Base-by-base conservation (phyloP, 2,113 vertebrate genomes). In the Apeltes quadracus region DNA sequence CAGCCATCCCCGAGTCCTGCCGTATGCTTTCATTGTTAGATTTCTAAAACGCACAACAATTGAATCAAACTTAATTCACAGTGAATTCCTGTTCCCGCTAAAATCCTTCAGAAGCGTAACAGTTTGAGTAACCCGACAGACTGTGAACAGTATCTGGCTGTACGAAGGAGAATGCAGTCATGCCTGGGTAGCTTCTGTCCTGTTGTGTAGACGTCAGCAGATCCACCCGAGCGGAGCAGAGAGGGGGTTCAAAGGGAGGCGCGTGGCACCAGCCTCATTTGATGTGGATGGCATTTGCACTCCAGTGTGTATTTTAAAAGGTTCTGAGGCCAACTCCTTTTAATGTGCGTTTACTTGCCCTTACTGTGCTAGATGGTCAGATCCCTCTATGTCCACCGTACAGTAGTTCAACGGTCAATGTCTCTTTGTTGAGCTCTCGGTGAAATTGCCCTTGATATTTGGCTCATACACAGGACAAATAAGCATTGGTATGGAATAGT, bases 211-310 rank as follows among this genome's bases (percentile, higher is more conserved):
- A 78, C 36, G n/a, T 64, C 69, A 77, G 73, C 67, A 77, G 79
- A 79, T 65, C 71, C 71, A 61, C 54, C 68, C 18, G 51, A 72
- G 51, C 61, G 13, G 53, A 72, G 75, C 32, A 41, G 59, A 75
- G 54, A 59, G 57, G 41, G 51, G 78, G 66, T 91, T 89, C 78
- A 89, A 91, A 88, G 88, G 62, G 59, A 85, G 62, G 62, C 73
- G 58, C 61, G 67, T 44, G 75, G 34, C 73, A 56, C 69, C 78
- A 54, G 69, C 72, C 62, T 80, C 81, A 82, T 83, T 90, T 90
- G 83, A 91, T 89, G 88, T 82, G 78, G 82, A 36, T 91, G 90
- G 81, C 87, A 89, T 90, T 91, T 90, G 74, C 73, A 82, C 83
- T 84, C 73, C 76, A 61, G 83, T 82, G 86, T 83, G 84, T 84